Base-by-base conservation (phyloP, 2,888 invertebrate species). In the Neocrepidodera transversa region DNA sequence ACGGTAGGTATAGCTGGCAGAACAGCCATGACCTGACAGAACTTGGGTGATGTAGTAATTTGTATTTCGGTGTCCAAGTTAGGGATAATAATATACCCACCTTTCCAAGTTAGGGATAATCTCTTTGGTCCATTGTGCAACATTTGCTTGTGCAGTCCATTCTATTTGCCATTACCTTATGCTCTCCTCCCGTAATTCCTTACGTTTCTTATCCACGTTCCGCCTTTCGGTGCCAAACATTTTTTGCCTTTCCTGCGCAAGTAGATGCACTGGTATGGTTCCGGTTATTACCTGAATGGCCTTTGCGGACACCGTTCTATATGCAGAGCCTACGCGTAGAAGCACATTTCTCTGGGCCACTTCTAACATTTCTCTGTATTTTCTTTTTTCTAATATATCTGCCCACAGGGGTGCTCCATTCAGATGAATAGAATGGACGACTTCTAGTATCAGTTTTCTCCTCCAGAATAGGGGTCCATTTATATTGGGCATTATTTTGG, bases 351-450 rank as follows among this genome's bases (percentile, higher is more conserved):
- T 40, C 23, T 60, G 56, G 1, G 18, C 10, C n/a, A 26, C 49
- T 1, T 20, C 28, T 6, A 64, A 8, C 40, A 50, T 42, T 10
- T 54, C 26, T 20, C 23, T 36, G 16, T 64, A 58, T 30, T 55
- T 54, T 10, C 51, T 26, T 0, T 38, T 14, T 4, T 32, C 35
- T 8, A 64, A 26, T 1, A 40, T 50, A 4, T 18, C 28, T 10
- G 14, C 13, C 63, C 63, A 67, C 10, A 65, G 32, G 8, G 64
- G 60, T 20, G 60, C 64, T 2, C 49, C 66, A 26, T 66, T 65
- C 20, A 66, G 45, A 7, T 65, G 14, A 7, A 47, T 50, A 16
- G 60, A 58, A 2, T 62, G 53, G 8, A 47, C 30, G 10, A 60
- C 63, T 20, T 43, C 38, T 14, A 8, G 10, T 10, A 28, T 4